phyloP scores from a whole-genome alignment of 2,888 invertebrate genomes.

The Drosophila maculinotata region DNA sequence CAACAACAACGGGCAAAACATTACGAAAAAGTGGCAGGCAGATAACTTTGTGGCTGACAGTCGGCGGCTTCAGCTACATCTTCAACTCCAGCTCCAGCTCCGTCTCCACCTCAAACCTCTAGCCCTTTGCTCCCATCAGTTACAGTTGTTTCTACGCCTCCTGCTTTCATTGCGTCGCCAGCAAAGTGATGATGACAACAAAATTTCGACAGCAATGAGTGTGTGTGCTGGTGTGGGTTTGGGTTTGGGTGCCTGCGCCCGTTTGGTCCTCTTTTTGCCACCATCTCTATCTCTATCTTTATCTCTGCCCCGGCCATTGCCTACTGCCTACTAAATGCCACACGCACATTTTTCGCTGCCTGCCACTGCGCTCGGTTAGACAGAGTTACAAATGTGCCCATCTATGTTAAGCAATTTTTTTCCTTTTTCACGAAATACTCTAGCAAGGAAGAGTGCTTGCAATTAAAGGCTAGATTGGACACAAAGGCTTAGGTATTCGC shows the following conservation, averaged over 20 bases:
- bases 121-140: slow-evolving; percentile 17
- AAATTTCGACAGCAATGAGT: slow-evolving; percentile 64
- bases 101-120: neutral
- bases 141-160: slow-evolving; percentile 38
- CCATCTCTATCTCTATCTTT: slow-evolving; percentile 40
- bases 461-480: neutral
- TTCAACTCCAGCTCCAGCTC: slow-evolving; percentile 1
- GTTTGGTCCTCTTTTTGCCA: slow-evolving; percentile 19
- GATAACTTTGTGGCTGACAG: slow-evolving; percentile 79
- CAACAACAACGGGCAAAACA: slow-evolving; percentile 43
- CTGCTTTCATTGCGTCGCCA: slow-evolving; percentile 24
- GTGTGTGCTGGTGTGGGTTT: slow-evolving; percentile 26
- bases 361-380: slow-evolving; percentile 71
- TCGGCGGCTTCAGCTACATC: slow-evolving; percentile 49
- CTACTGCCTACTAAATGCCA: slow-evolving; percentile 68
- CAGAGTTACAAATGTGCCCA: slow-evolving; percentile 76
- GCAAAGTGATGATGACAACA: slow-evolving; percentile 79
- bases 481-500: too few species aligned
- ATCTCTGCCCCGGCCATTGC: slow-evolving; percentile 26
- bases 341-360: slow-evolving; percentile 75
- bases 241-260: slow-evolving; percentile 16
- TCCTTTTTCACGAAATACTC: slow-evolving; percentile 36
- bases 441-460: slow-evolving; percentile 7
- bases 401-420: slow-evolving; percentile 33
- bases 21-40: slow-evolving; percentile 57